A percentile compares a stretch with the other conserved stretches of the same genome.
These are phyloP conservation scores for Tyrophagus putrescentiae DNA, from an alignment of 1,140 invertebrate species.

Conservation along the genomic window DNA sequence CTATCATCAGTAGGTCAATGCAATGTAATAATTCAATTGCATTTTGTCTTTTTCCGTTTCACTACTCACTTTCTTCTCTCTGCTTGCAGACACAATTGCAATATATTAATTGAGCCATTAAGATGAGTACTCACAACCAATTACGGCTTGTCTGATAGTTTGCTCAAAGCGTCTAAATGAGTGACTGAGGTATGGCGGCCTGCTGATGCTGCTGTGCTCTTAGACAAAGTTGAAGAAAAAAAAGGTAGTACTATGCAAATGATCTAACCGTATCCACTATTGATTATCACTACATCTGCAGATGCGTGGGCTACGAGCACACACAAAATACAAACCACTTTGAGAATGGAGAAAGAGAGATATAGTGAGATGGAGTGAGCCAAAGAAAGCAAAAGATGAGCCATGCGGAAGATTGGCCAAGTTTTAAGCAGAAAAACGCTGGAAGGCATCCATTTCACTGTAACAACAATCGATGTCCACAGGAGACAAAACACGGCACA, in stretches of 20 bases:
- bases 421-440: not conserved
- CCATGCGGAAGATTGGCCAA: too few species aligned
- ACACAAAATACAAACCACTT: too few species aligned
- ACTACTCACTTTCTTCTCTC: too few species aligned
- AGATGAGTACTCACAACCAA: too few species aligned
- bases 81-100: too few species aligned
- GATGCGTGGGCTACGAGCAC: not conserved
- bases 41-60: too few species aligned
- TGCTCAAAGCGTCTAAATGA: too few species aligned
- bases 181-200: too few species aligned
- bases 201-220: too few species aligned
- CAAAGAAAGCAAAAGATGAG: too few species aligned
- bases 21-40: slow-evolving; percentile 12
- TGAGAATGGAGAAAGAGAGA: slow-evolving; percentile 1
- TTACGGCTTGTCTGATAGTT: too few species aligned
- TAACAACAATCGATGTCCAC: not conserved
- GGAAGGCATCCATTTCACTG: slow-evolving; percentile 5
- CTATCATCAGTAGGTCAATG: not conserved
- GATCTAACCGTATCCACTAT: not conserved
- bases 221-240: too few species aligned
- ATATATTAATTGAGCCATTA: slow-evolving; percentile 11
- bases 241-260: not conserved
- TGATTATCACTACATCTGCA: not conserved
- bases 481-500: not conserved
- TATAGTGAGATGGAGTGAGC: not conserved